Evolutionary conservation across 2,888 invertebrate genomes (phyloP).

Genomic region (Drosophila seclusa): DNA sequence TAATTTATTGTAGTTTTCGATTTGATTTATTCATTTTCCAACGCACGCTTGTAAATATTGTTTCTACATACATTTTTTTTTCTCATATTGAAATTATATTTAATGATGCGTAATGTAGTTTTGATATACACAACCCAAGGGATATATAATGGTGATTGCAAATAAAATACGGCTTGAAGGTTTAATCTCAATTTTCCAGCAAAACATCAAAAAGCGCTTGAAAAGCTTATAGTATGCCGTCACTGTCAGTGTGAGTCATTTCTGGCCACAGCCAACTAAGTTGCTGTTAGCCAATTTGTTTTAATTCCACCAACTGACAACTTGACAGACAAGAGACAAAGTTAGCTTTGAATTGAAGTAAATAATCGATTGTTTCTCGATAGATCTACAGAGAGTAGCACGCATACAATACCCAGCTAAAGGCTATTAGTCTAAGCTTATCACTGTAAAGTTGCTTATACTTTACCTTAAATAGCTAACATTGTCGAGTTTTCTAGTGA

Average conservation of each 20-base stretch:
- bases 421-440: constrained; percentile 16
- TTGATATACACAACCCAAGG: constrained; percentile 38
- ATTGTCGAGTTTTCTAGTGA: neutral
- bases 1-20: constrained; percentile 60
- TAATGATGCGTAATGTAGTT: constrained; percentile 54
- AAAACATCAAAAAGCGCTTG: constrained; percentile 12
- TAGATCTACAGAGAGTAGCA: neutral
- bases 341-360: constrained; percentile 7
- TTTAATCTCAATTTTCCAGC: neutral
- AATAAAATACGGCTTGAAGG: constrained; percentile 20
- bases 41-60: constrained; percentile 34
- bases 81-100: constrained; percentile 53
- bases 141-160: constrained; percentile 25
- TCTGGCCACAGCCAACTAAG: constrained; percentile 28
- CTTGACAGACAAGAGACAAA: constrained; percentile 13
- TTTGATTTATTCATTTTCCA: constrained; percentile 62
- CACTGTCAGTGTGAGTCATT: constrained; percentile 25
- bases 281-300: constrained; percentile 27
- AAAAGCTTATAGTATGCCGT: neutral
- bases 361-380: constrained; percentile 13
- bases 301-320: constrained; percentile 49
- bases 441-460: constrained; percentile 13
- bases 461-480: constrained; percentile 2
- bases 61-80: constrained; percentile 28
- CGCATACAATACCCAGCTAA: neutral